Evolutionary conservation across 2,888 invertebrate genomes (phyloP), one percentile per base, ranked within the genome.

Genomic region (Elegia similella): DNA sequence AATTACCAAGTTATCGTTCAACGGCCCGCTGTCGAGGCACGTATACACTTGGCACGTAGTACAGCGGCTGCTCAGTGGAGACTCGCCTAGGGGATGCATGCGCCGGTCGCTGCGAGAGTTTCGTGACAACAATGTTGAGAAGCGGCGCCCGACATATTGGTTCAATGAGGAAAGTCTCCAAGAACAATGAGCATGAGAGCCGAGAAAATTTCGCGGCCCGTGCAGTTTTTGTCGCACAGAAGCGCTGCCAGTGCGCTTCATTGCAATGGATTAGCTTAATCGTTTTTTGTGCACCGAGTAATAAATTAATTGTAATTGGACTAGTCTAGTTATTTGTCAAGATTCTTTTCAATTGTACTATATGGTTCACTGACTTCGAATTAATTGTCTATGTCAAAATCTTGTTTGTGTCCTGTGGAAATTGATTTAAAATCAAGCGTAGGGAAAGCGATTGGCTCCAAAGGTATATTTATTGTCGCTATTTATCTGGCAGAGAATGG

Each of bases 161-260:
- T 82, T 84, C 76, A 79, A 77, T 78, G 82, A 84, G 80, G 89
- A 88, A 88, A 87, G 86, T 78, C 71, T 68, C 76, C 23, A 12
- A 34, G 76, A 87, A 91, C 90, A 90, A 90, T 90, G 76, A 76
- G 70, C 73, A 77, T 82, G 86, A 74, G 84, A 84, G 77, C 72
- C 74, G 80, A 79, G 86, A 86, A 85, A 85, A 72, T 78, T 75
- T 78, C 73, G 68, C 72, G 67, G 68, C 70, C 73, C 72, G 68
- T 70, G 70, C 61, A 57, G 67, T 81, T 86, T 86, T 84, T 84
- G 67, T 72, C 65, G 69, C 66, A 72, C 74, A 70, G 66, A 75
- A 32, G 32, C 42, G 42, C 12, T 34, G 12, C 55, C 56, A 59
- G 55, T 57, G 57, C 55, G 55, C 57, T 55, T 58, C 61, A 59